phyloP scores from a whole-genome alignment of 2,888 invertebrate genomes.

The Crossocerus cetratus region DNA sequence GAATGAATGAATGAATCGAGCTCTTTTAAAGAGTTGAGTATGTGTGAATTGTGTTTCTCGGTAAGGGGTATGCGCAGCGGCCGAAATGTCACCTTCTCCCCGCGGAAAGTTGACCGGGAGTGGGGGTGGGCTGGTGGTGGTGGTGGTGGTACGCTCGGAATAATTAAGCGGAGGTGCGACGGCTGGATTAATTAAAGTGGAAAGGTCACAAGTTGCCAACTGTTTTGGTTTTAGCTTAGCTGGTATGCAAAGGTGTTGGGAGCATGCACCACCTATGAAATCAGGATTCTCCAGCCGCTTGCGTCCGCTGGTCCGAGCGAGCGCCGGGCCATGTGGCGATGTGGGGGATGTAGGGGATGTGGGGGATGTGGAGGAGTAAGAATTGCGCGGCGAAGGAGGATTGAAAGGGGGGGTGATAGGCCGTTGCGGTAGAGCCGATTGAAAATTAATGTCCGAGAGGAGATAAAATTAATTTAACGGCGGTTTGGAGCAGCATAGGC shows the following conservation, averaged over 20 bases:
- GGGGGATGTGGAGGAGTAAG: neutral
- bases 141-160: no score
- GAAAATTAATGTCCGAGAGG: slow-evolving; percentile 72
- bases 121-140: neutral
- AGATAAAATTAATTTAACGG: slow-evolving; percentile 77
- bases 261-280: no score
- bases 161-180: slow-evolving; percentile 29
- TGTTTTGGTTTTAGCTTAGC: slow-evolving; percentile 23
- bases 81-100: no score
- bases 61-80: no score
- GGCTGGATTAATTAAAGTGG: slow-evolving; percentile 37
- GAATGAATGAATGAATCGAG: no score
- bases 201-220: slow-evolving; percentile 30
- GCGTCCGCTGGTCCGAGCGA: no score
- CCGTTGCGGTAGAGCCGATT: slow-evolving; percentile 41
- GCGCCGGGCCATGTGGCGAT: no score
- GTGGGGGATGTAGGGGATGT: neutral
- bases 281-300: no score
- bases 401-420: neutral
- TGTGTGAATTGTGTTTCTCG: no score
- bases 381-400: neutral
- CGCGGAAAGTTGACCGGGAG: no score
- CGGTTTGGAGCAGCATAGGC: slow-evolving; percentile 65
- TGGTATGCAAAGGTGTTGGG: no score
- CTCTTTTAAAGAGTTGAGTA: no score